Evolutionary conservation across 2,797 vertebrate species (phyloP), one percentile per base, ranked within the genome.

Genomic region (Hypotaenidia philippensis): DNA sequence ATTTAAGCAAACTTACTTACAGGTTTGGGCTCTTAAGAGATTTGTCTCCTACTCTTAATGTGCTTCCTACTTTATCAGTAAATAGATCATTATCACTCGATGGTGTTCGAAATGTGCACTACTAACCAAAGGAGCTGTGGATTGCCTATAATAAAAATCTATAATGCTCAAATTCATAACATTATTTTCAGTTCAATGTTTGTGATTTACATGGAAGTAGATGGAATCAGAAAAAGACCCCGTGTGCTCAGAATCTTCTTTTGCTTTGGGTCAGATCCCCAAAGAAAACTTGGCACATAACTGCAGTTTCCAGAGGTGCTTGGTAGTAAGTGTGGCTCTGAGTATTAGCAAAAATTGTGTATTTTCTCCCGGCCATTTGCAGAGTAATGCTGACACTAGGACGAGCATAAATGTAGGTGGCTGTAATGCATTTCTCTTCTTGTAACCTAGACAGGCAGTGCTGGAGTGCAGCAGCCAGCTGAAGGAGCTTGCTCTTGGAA

Each of bases 381-480:
- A 55, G 44, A 86, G 34, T 32, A 72, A 34, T 20, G 22, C 26
- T 88, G 77, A 79, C 36, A 32, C 23, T 38, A 59, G 38, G 34
- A 87, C 4, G 41, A 56, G 40, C 70, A 50, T 72, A 94, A 85
- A 76, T 80, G 47, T 74, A n/a, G 59, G 72, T 50, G 49, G 21
- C 32, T 95, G 83, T n/a, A 56, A 64, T 19, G 12, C 27, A 71
- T 91, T 94, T 81, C 72, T 44, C 27, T 95, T 31, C 70, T 65
- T 89, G 77, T 90, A 92, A 74, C 83, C 60, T 76, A 9, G 68
- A 40, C 50, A 91, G 79, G 47, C 68, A 91, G 79, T 29, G 19
- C 52, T 80, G 93, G 68, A 93, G 82, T 68, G 74, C 80, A 91
- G 91, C 81, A 97, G 90, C 56, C 83, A 93, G 90, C 74, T 72